Percentiles rank a stretch among this genome's conserved stretches.
phyloP scores from a whole-genome alignment of 2,113 vertebrate species.

The Indicator indicator region DNA sequence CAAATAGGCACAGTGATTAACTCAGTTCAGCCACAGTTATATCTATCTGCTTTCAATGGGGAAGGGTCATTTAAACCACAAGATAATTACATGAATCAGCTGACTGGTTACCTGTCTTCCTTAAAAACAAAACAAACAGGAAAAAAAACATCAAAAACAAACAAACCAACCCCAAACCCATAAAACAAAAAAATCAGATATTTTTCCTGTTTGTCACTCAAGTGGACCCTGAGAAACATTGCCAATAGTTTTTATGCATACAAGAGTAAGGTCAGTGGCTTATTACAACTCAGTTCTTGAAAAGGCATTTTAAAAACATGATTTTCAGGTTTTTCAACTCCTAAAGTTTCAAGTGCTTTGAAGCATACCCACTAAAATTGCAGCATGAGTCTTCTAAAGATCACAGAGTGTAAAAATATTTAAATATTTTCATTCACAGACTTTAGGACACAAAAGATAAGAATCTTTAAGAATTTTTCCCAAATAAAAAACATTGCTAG shows the following conservation, averaged over 20 bases:
- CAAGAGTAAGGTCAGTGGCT: background rate
- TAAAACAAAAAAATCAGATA: too few species aligned
- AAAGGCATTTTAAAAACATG: slow-evolving; percentile 17
- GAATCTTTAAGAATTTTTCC: background rate
- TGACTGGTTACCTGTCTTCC: background rate
- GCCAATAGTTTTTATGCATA: background rate
- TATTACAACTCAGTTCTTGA: background rate
- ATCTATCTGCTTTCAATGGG: background rate
- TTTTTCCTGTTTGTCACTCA: background rate
- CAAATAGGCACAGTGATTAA: background rate
- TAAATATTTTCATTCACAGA: background rate
- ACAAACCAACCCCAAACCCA: background rate
- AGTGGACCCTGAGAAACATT: background rate
- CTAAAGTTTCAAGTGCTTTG: slow-evolving; percentile 31
- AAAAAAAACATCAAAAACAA: background rate
- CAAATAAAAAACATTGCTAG: background rate
- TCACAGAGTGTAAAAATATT: background rate
- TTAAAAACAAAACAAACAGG: too few species aligned
- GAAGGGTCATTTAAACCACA: background rate
- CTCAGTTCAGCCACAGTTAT: background rate
- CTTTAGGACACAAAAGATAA: background rate
- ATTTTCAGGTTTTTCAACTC: slow-evolving; percentile 59
- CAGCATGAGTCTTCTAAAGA: background rate
- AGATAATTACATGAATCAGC: background rate
- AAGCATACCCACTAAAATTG: slow-evolving; percentile 21